Evolutionary conservation across 1,140 invertebrate genomes (phyloP).

Genomic region (Teleogryllus occipitalis): DNA sequence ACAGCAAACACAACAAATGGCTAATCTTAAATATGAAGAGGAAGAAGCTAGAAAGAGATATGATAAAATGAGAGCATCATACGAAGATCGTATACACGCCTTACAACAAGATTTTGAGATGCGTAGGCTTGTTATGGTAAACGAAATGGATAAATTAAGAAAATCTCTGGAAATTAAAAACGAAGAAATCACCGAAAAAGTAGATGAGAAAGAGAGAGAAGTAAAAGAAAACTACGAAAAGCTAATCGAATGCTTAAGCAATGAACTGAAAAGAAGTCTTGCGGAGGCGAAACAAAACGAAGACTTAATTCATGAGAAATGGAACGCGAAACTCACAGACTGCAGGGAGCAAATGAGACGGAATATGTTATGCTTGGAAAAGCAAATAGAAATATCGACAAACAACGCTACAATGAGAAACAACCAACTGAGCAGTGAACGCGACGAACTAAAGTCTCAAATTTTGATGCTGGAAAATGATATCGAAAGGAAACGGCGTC

Average conservation of each 20-base stretch:
- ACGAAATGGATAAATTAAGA: not conserved
- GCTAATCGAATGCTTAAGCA: not conserved
- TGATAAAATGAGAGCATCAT: not conserved
- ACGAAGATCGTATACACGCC: not conserved
- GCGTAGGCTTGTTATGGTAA: not conserved
- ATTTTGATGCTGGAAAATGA: not conserved
- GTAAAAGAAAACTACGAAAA: not conserved
- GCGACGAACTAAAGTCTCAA: not conserved
- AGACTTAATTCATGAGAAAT: not conserved
- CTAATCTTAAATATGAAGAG: too few relatives aligned
- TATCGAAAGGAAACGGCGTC: not conserved
- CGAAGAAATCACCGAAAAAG: not conserved
- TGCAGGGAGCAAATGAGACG: not conserved
- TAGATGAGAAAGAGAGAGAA: not conserved
- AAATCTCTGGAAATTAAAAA: not conserved
- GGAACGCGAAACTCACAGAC: not conserved
- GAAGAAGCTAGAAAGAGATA: too few relatives aligned
- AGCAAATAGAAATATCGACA: not conserved
- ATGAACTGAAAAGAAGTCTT: not conserved
- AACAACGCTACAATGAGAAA: not conserved
- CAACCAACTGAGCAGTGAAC: not conserved
- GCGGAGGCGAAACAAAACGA: not conserved
- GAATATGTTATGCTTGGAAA: not conserved
- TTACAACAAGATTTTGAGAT: not conserved
- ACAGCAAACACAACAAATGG: not conserved